Percentiles rank a stretch among this genome's conserved stretches.
These are phyloP conservation scores for Andricus quercusramuli DNA, from an alignment of 2,888 invertebrate species.

Conservation along the genomic window DNA sequence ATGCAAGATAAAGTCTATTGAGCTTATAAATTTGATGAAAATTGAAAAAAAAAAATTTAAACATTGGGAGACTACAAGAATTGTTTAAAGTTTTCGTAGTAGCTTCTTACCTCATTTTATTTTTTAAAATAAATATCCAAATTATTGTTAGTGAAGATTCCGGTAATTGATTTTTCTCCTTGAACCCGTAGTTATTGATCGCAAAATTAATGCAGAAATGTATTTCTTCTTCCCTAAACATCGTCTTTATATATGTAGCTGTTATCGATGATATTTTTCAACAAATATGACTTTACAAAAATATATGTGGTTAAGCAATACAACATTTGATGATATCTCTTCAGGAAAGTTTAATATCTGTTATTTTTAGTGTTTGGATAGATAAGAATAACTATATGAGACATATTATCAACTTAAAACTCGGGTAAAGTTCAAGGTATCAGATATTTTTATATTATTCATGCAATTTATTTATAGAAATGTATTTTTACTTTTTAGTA, in stretches of 20 bases:
- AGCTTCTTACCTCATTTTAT: not conserved
- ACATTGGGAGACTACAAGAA: too few relatives aligned
- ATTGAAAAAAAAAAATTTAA: too few relatives aligned
- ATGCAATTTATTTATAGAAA: not conserved
- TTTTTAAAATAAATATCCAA: not conserved
- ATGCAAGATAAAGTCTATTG: too few relatives aligned
- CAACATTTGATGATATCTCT: not conserved
- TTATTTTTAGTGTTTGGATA: not conserved
- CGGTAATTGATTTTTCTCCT: not conserved
- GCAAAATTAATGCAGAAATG: not conserved
- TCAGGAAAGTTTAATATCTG: not conserved
- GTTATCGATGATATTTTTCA: not conserved
- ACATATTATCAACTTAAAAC: not conserved
- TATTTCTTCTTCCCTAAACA: not conserved
- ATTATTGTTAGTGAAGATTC: not conserved
- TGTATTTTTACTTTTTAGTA: not conserved
- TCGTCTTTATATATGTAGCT: constrained; percentile 2
- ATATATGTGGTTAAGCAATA: not conserved
- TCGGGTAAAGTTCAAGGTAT: constrained; percentile 17
- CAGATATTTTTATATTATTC: not conserved
- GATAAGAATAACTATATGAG: not conserved
- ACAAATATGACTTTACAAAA: not conserved
- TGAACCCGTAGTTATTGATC: not conserved
- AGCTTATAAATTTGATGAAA: too few relatives aligned
- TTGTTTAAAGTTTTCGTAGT: not conserved